Evolutionary conservation across 2,113 vertebrate species (phyloP), one percentile per base, ranked within the genome.

Genomic region (Aramus guarauna): DNA sequence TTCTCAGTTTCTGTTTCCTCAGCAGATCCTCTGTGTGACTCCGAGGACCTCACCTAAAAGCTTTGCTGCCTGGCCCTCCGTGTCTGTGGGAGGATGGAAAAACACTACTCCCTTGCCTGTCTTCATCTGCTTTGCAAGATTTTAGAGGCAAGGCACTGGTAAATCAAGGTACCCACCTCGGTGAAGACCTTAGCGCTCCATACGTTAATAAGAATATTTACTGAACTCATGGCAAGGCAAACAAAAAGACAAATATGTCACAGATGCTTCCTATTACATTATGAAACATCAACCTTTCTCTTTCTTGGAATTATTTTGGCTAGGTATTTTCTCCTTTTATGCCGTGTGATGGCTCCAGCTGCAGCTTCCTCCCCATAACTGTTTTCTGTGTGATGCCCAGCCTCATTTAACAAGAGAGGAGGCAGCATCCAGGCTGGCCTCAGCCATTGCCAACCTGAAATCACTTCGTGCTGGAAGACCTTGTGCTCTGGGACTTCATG

Each of bases 401-500:
- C 11, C 47, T 37, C 59, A 6, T 43, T 81, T 43, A 80, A 12
- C 29, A 47, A 11, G 34, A 59, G 18, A 24, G 34, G 26, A 77
- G 52, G 52, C 45, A 88, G 56, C 45, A 53, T 27, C 58, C 53
- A 81, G 34, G 34, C 89, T 29, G 36, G 39, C 32, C 47, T n/a
- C 59, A 79, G 48, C 53, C 58, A 30, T 24, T 3, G 1, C 37
- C 7, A 14, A 73, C 50, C 39, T 73, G 58, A 43, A 80, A 85
- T 30, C 39, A 17, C 77, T 73, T 47, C 37, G 1, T 32, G 56
- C 77, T 85, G 73, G 45, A 43, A 24, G 41, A 72, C 0, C 1
- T 26, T 41, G 21, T 0, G 0, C 80, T 34, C 56, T 53, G 52
- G 59, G 68, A 27, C 64, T 56, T 47, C 1, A 3, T 47, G 60